Evolutionary conservation across 92 coral and sea anemone genomes (phyloP).

Genomic region (Micromussa lordhowensis): DNA sequence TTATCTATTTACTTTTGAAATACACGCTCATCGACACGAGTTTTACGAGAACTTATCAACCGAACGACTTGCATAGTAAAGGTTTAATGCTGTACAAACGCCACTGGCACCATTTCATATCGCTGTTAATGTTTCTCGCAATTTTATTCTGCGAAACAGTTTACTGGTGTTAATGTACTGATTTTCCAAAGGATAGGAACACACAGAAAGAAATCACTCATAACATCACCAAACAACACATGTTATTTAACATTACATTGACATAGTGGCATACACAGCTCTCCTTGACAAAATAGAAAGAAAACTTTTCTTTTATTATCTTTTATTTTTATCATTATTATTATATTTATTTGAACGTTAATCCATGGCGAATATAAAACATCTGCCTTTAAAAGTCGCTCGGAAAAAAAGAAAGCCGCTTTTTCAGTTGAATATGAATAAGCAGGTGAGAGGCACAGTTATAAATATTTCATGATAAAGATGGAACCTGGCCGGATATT

Average conservation of each 20-base stretch:
- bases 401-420: slow-evolving; percentile 32
- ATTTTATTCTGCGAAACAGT: slow-evolving; percentile 1
- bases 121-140: background rate
- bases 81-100: slow-evolving; percentile 1
- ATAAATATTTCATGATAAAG: slow-evolving; percentile 40
- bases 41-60: slow-evolving; percentile 1
- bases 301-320: background rate
- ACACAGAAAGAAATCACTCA: background rate
- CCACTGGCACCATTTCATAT: background rate
- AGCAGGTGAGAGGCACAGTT: slow-evolving; percentile 17
- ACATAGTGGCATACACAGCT: background rate
- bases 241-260: background rate
- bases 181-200: background rate
- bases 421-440: slow-evolving; percentile 16
- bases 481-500: slow-evolving; percentile 29
- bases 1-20: slow-evolving; percentile 9
- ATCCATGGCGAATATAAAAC: slow-evolving; percentile 20
- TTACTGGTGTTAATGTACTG: background rate
- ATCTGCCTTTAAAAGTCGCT: slow-evolving; percentile 31
- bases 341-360: slow-evolving; percentile 27
- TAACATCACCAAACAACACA: background rate
- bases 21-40: background rate
- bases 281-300: background rate
- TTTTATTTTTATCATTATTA: background rate
- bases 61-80: background rate